These are phyloP conservation scores for Tapera naevia DNA, from an alignment of 2,797 vertebrate genomes.

Conservation along the genomic window DNA sequence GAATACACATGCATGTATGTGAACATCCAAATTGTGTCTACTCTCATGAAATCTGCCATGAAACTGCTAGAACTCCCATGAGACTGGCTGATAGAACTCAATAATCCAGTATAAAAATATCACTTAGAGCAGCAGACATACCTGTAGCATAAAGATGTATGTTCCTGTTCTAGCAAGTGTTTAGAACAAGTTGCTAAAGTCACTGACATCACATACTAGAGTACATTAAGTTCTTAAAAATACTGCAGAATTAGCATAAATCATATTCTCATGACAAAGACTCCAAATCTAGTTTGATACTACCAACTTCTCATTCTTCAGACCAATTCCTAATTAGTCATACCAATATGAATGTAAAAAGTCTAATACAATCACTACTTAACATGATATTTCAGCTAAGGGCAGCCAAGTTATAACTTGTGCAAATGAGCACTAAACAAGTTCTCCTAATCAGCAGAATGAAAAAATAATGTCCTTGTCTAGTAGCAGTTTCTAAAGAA, in stretches of 20 bases:
- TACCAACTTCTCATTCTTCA: neutral
- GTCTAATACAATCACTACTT: neutral
- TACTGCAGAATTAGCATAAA: neutral
- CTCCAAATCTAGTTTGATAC: neutral
- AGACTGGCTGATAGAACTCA: neutral
- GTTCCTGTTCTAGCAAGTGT: neutral
- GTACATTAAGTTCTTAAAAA: neutral
- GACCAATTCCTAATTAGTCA: neutral
- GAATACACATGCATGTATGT: neutral
- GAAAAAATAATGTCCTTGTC: neutral
- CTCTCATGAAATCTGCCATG: neutral
- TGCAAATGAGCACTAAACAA: neutral
- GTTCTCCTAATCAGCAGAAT: neutral
- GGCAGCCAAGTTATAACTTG: neutral
- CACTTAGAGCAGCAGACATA: neutral
- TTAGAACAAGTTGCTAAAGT: neutral
- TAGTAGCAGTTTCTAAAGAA: neutral
- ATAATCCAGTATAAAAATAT: neutral
- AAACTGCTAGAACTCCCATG: too few relatives aligned
- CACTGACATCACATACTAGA: neutral
- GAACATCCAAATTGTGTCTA: neutral
- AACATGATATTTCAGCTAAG: neutral
- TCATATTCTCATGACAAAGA: neutral
- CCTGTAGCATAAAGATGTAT: neutral
- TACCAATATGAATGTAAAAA: too few relatives aligned